phyloP scores from a whole-genome alignment of 2,797 vertebrate genomes.

The Valencia hispanica region DNA sequence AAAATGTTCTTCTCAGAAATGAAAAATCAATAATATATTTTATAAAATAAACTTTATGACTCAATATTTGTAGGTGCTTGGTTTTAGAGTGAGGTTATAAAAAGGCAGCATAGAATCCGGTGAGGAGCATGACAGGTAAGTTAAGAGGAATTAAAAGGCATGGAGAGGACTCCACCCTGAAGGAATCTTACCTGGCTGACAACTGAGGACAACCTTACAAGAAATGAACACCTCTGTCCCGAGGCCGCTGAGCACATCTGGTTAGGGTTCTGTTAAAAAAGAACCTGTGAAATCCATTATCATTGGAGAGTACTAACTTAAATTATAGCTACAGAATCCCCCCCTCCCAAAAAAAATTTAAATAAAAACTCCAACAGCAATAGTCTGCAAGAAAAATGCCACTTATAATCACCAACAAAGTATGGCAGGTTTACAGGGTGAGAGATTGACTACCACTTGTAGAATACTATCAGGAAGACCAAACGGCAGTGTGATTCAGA shows the following conservation, averaged over 20 bases:
- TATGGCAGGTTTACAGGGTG: conserved; percentile 70
- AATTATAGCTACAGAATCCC: conserved; percentile 66
- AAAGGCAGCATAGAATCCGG: conserved; percentile 8
- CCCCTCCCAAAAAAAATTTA: conserved; percentile 13
- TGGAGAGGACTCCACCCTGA: conserved; percentile 28
- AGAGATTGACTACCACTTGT: conserved; percentile 72
- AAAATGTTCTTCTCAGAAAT: neutral
- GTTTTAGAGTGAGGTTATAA: neutral
- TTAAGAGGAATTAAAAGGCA: conserved; percentile 16
- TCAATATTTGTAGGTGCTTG: neutral
- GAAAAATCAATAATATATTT: neutral
- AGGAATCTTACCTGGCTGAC: conserved; percentile 49
- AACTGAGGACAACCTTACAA: conserved; percentile 53
- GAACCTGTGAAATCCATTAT: conserved; percentile 74
- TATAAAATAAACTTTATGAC: neutral
- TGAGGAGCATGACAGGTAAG: conserved; percentile 28
- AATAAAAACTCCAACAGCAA: conserved; percentile 64
- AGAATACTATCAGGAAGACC: conserved; percentile 64
- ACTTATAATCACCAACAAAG: conserved; percentile 45
- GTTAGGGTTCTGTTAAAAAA: conserved; percentile 49
- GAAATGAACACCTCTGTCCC: conserved; percentile 56
- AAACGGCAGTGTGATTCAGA: conserved; percentile 53
- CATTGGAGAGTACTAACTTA: conserved; percentile 52
- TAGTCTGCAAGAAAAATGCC: conserved; percentile 72
- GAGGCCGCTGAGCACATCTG: conserved; percentile 71